phyloP scores from a whole-genome alignment of 35 echinoderm and acorn worm species.

The Hemicentrotus pulcherrimus region DNA sequence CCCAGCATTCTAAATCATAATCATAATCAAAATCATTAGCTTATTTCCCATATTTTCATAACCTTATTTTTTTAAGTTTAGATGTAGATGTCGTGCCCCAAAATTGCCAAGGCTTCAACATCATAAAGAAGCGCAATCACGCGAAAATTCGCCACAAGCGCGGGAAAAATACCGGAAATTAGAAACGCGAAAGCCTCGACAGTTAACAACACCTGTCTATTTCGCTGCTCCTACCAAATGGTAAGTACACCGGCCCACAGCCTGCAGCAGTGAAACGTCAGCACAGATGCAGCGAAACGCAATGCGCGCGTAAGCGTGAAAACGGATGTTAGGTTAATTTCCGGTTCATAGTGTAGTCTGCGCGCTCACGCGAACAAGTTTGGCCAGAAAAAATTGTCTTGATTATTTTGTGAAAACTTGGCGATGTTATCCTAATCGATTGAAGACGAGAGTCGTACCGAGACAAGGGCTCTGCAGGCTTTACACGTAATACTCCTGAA shows the following conservation, averaged over 20 bases:
- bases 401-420: not conserved
- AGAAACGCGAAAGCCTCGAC: not conserved
- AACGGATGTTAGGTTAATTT: constrained; percentile 7
- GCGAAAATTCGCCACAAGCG: not conserved
- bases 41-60: not conserved
- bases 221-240: not conserved
- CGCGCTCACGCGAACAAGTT: constrained; percentile 6
- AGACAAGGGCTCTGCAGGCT: not conserved
- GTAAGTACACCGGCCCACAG: not conserved
- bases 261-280: not conserved
- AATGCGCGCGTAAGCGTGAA: constrained; percentile 1
- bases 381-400: not conserved
- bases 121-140: not conserved
- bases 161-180: constrained; percentile 10
- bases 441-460: not conserved
- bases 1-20: too few species aligned
- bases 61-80: not conserved
- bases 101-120: not conserved
- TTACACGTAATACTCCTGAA: not conserved
- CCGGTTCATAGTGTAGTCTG: not conserved
- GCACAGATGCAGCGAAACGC: not conserved
- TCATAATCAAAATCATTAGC: too few species aligned
- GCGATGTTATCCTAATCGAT: not conserved
- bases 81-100: not conserved
- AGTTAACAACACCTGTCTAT: not conserved